These are phyloP conservation scores for Spatulosminthurus flaviceps DNA, from an alignment of 2,888 invertebrate species.

Conservation along the genomic window DNA sequence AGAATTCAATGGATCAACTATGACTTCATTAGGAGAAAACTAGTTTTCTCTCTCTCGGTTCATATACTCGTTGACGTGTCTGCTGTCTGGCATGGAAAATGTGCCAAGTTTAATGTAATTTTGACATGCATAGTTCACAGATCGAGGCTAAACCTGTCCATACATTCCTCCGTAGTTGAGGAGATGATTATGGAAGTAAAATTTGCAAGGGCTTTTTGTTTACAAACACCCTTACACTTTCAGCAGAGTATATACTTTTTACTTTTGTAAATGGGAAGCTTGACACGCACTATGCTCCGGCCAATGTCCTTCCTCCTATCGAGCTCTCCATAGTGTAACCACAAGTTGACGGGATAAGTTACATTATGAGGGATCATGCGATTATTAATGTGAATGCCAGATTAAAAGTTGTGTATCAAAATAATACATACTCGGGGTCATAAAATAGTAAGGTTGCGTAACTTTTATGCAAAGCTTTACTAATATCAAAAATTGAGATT, in stretches of 20 bases:
- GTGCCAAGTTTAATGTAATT: conserved; percentile 32
- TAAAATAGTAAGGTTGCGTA: no score
- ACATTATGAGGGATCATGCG: conserved; percentile 16
- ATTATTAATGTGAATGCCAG: neutral
- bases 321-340: no score
- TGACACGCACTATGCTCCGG: no score
- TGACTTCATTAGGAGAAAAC: conserved; percentile 28
- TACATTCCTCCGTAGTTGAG: neutral
- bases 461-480: no score
- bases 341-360: no score
- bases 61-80: conserved; percentile 31
- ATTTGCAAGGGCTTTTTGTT: neutral
- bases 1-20: neutral
- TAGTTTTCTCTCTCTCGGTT: neutral
- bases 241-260: no score
- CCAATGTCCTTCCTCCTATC: no score
- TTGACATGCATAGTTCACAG: conserved; percentile 9
- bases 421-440: no score
- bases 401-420: no score
- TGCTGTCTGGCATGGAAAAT: neutral
- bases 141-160: neutral
- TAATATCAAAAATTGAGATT: no score
- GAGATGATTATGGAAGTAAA: neutral
- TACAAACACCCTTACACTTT: no score
- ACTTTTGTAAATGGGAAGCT: no score